Evolutionary conservation across 2,888 invertebrate species (phyloP).

Genomic region (Griposia aprilina): DNA sequence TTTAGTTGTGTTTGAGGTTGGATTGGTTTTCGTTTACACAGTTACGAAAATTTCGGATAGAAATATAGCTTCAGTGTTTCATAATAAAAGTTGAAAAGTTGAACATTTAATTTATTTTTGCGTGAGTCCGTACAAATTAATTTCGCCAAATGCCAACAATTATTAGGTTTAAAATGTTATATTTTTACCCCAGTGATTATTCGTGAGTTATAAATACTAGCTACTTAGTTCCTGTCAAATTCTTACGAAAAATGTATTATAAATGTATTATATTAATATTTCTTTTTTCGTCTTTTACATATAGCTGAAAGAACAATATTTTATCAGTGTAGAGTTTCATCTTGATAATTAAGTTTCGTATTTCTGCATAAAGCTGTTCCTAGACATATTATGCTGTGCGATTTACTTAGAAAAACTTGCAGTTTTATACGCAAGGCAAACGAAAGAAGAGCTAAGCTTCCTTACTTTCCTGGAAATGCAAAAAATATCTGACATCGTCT

Average conservation of each 20-base stretch:
- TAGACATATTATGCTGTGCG: not conserved
- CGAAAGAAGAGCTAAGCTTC: conserved; percentile 3
- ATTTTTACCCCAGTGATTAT: not conserved
- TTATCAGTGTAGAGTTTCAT: conserved; percentile 10
- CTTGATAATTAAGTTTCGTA: not conserved
- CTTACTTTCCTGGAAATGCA: conserved; percentile 12
- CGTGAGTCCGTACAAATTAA: not conserved
- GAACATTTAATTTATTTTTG: not conserved
- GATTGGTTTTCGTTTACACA: conserved; percentile 29
- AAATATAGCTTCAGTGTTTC: conserved; percentile 8
- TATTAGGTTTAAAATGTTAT: not conserved
- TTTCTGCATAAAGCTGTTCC: not conserved
- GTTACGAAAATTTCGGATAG: conserved; percentile 5
- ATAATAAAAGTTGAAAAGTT: conserved; percentile 17
- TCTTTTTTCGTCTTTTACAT: not conserved
- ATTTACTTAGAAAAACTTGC: conserved; percentile 14
- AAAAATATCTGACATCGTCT: not conserved
- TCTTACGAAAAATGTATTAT: not conserved
- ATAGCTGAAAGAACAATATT: not conserved
- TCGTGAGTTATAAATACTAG: not conserved
- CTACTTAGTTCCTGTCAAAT: too few species aligned
- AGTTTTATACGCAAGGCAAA: conserved; percentile 10
- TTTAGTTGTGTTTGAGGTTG: conserved; percentile 41
- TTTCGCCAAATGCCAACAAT: not conserved
- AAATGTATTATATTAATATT: not conserved